Conservation (phyloP, 2,888 invertebrate genomes). For the Leptinotarsa haldemani region DNA sequence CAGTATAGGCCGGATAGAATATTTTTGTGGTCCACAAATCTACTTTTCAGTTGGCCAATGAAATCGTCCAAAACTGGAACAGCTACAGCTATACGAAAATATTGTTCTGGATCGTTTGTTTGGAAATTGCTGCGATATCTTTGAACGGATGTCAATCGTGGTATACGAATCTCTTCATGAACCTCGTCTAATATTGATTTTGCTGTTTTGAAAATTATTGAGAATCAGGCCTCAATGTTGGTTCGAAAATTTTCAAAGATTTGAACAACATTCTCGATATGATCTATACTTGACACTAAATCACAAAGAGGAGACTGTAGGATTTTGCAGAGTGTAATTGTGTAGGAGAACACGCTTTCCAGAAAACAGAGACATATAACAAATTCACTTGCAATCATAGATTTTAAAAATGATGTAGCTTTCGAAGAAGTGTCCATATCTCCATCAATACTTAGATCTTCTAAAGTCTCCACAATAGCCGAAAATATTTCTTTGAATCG, state of each 20-base stretch:
- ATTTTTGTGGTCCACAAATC: background rate
- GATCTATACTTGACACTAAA: background rate
- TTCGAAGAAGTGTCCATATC: background rate
- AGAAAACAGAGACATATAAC: conserved; percentile 2
- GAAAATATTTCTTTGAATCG: background rate
- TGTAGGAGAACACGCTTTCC: background rate
- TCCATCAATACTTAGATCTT: background rate
- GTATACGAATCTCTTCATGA: conserved; percentile 7
- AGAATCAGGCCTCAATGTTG: no score
- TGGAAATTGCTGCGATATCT: conserved; percentile 3
- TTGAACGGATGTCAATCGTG: conserved; percentile 5
- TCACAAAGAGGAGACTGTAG: background rate
- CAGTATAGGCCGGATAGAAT: no score
- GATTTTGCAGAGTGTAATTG: background rate
- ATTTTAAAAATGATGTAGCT: background rate
- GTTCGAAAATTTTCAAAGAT: background rate
- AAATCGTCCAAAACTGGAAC: conserved; percentile 13
- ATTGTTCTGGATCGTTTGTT: conserved; percentile 13
- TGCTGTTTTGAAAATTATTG: background rate
- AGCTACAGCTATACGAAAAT: conserved; percentile 15
- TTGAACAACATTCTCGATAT: background rate
- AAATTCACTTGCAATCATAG: background rate
- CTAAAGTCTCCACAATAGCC: background rate
- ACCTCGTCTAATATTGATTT: conserved; percentile 18
- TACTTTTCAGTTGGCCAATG: conserved; percentile 5